phyloP scores from a whole-genome alignment of 1,140 invertebrate species.

The Caenorhabditis inopinata region DNA sequence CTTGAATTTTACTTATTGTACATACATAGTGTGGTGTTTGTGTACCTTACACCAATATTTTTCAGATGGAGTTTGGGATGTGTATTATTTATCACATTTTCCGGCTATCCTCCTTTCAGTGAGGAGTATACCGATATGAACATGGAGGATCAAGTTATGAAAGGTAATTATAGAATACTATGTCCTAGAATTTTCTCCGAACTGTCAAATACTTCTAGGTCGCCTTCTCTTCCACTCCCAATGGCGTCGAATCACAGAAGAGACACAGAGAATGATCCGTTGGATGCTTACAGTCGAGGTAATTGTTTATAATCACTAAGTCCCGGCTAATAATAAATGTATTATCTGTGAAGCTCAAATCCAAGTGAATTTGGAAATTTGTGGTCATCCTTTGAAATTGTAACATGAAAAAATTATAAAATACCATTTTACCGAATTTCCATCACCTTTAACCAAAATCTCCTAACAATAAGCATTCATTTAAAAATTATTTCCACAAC shows the following conservation, averaged over 20 bases:
- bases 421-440: neutral
- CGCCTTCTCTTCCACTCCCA: neutral
- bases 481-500: too few species aligned
- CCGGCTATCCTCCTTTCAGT: slow-evolving; percentile 26
- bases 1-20: too few species aligned
- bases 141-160: neutral
- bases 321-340: too few species aligned
- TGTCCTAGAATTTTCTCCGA: too few species aligned
- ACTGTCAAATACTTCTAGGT: neutral
- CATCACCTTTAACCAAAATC: too few species aligned
- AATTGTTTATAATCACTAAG: too few species aligned
- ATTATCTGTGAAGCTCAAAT: too few species aligned
- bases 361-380: too few species aligned
- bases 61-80: slow-evolving; percentile 21
- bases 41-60: neutral
- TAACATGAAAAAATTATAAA: too few species aligned
- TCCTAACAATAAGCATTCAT: too few species aligned
- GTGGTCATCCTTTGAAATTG: too few species aligned
- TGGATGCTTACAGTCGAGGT: slow-evolving; percentile 20
- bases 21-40: too few species aligned
- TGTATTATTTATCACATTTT: neutral
- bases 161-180: neutral
- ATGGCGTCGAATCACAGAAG: neutral
- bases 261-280: neutral
- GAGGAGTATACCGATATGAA: slow-evolving; percentile 18